A percentile compares a stretch with the other conserved stretches of the same genome.
Conservation (phyloP, 2,888 invertebrate species). For the Zaprionus bogoriensis region DNA sequence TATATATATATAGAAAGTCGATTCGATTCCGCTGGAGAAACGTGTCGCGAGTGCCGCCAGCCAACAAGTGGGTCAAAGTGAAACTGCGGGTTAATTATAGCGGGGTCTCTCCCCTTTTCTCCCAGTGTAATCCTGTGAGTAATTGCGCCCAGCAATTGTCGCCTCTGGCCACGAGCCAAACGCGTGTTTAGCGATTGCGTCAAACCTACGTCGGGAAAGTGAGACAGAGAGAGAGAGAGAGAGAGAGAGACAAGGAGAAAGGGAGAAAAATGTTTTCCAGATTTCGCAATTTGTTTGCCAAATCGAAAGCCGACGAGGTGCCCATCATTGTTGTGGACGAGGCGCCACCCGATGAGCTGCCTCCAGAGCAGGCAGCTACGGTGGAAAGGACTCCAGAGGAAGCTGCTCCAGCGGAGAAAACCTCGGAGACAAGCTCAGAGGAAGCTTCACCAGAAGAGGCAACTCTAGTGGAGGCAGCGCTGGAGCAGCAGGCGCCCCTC, state of each 20-base stretch:
- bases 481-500: constrained; percentile 39
- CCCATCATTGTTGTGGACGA: constrained; percentile 60
- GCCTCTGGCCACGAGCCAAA: constrained; percentile 72
- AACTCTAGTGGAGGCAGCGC: neutral
- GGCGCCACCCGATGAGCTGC: constrained; percentile 15
- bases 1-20: constrained; percentile 8
- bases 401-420: neutral
- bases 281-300: constrained; percentile 80
- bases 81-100: constrained; percentile 37
- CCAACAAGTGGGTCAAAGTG: constrained; percentile 68
- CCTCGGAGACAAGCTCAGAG: too few species aligned
- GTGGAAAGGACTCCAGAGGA: neutral
- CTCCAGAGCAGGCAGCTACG: neutral
- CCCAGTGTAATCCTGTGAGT: constrained; percentile 28
- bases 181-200: constrained; percentile 65
- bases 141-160: constrained; percentile 54
- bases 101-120: neutral
- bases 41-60: constrained; percentile 15
- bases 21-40: constrained; percentile 45
- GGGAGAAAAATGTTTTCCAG: constrained; percentile 77
- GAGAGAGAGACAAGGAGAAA: neutral
- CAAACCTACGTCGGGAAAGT: constrained; percentile 40
- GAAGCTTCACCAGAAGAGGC: constrained; percentile 32
- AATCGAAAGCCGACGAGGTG: constrained; percentile 61
- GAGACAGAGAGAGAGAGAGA: neutral